phyloP scores from a whole-genome alignment of 2,113 vertebrate species.

The Neolamprologus hecqui region DNA sequence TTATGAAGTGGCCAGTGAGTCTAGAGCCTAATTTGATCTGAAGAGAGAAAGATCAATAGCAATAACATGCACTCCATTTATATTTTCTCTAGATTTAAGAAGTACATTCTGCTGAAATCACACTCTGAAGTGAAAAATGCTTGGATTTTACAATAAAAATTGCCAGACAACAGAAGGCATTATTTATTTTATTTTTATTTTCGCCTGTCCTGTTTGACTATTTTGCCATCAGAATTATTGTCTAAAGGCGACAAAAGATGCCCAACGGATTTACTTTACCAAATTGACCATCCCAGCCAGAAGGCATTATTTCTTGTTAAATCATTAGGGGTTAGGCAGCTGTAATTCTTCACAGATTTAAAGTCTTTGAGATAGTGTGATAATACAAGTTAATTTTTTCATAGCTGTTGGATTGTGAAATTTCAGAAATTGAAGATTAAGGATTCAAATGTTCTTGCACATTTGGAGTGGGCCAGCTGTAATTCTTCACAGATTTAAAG shows the following conservation, averaged over 20 bases:
- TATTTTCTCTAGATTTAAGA: not conserved
- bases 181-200: accelerated
- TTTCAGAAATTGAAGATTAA: too few relatives aligned
- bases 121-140: not conserved
- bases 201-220: too few relatives aligned
- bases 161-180: not conserved
- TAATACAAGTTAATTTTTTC: too few relatives aligned
- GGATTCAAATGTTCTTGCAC: not conserved
- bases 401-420: too few relatives aligned
- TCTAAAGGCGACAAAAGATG: accelerated
- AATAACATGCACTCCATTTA: not conserved
- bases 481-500: not conserved
- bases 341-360: too few relatives aligned
- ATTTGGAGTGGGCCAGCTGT: not conserved
- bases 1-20: not conserved
- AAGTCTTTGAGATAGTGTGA: too few relatives aligned
- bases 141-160: not conserved
- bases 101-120: not conserved
- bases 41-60: not conserved
- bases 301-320: not conserved
- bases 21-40: not conserved
- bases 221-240: too few relatives aligned
- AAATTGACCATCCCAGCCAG: too few relatives aligned
- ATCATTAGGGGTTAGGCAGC: not conserved
- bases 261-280: too few relatives aligned